A percentile compares a stretch with the other conserved stretches of the same genome.
phyloP scores from a whole-genome alignment of 2,113 vertebrate genomes.

The Phyllopteryx taeniolatus region DNA sequence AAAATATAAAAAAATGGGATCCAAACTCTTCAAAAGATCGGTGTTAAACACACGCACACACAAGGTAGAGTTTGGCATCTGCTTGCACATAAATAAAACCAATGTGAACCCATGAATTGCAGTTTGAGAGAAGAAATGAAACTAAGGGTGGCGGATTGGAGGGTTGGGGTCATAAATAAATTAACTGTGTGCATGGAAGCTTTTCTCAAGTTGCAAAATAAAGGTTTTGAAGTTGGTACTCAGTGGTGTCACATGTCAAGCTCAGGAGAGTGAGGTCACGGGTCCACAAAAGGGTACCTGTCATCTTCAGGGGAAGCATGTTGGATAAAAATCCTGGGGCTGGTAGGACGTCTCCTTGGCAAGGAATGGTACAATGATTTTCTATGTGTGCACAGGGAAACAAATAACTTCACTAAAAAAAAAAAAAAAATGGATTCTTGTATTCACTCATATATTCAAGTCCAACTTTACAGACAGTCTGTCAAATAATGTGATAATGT shows the following conservation, averaged over 20 bases:
- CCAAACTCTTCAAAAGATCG: conserved; percentile 15
- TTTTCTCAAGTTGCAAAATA: not conserved
- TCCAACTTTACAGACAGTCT: not conserved
- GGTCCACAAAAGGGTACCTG: conserved; percentile 82
- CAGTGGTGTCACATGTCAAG: conserved; percentile 41
- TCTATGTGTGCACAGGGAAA: conserved; percentile 59
- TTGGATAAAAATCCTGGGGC: conserved; percentile 98
- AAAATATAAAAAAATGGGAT: conserved; percentile 7
- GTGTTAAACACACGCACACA: conserved; percentile 7
- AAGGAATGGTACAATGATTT: conserved; percentile 82
- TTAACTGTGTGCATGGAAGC: not conserved
- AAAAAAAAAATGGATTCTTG: not conserved
- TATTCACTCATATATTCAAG: not conserved
- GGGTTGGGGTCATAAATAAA: not conserved
- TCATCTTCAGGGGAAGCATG: conserved; percentile 96
- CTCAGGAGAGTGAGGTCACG: conserved; percentile 27
- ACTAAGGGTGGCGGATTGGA: not conserved
- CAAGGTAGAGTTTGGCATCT: conserved; percentile 51
- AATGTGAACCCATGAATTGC: conserved; percentile 14
- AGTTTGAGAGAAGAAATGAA: not conserved
- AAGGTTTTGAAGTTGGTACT: not conserved
- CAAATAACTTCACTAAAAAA: conserved; percentile 18
- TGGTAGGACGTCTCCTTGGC: conserved; percentile 92
- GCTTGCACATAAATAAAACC: conserved; percentile 36
- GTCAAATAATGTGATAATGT: not conserved